Evolutionary conservation across 2,113 vertebrate genomes (phyloP), one percentile per base, ranked within the genome.

Genomic region (Cathartes aura): DNA sequence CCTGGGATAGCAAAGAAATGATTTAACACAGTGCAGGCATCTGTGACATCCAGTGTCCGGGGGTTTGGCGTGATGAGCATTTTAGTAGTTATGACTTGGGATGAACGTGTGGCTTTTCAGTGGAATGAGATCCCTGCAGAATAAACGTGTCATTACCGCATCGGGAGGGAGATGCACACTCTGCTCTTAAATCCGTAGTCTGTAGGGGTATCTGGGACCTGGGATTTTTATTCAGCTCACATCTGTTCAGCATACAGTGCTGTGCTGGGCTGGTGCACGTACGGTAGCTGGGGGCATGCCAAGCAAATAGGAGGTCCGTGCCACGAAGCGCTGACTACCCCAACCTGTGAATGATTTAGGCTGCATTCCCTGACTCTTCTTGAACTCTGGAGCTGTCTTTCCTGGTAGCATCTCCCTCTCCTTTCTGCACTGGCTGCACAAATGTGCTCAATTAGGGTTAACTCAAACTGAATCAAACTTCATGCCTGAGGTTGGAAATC

Each of bases 401-500:
- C 53, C 26, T 55, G 32, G 50, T 90, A 84, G 70, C 66, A 47
- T 90, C 89, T 91, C 89, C 94, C 87, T 95, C 95, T 82, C 67
- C 38, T 90, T 95, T 95, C 58, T 88, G 62, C 68, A 82, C 62
- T 93, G 92, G 63, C 89, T 88, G 74, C 86, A 89, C 87, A 90
- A 97, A 94, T 87, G 83, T 96, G 95, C 97, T 96, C 96, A 96
- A 97, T 97, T 96, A 98, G 98, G 98, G 98, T 98, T 98, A 98
- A 98, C 96, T 97, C 97, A 96, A 98, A 97, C 97, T 94, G 97
- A 97, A 96, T 96, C 94, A 97, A 97, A 97, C 97, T 97, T 97
- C 93, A 90, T 97, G 90, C 96, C 94, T 82, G 91, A 93, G 85
- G 81, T 79, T 98, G 98, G 98, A 98, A 98, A 96, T 95, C 94